A percentile compares a stretch with the other conserved stretches of the same genome.
phyloP scores from a whole-genome alignment of 2,888 invertebrate species.

The Scelioninae gen. 1 region DNA sequence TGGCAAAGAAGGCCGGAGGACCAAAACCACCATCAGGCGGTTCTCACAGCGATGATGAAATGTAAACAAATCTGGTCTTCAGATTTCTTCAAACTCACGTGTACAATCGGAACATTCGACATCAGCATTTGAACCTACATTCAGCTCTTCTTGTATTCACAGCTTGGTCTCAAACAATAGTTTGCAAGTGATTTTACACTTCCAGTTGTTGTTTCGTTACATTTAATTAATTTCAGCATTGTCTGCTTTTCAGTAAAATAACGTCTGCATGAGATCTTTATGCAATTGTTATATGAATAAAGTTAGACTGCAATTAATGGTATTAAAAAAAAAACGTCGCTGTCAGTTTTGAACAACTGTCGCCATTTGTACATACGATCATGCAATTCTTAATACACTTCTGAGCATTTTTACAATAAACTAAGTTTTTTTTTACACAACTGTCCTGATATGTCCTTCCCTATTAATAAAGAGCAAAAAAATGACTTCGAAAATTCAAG shows the following conservation, averaged over 20 bases:
- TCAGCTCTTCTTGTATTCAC: background rate
- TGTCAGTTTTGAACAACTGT: constrained; percentile 15
- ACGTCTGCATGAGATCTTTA: too few species aligned
- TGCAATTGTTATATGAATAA: too few species aligned
- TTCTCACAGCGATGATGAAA: constrained; percentile 88
- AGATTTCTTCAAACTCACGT: background rate
- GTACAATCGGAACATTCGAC: constrained; percentile 3
- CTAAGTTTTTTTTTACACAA: constrained; percentile 22
- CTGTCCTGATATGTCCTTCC: too few species aligned
- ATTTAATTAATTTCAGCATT: constrained; percentile 1
- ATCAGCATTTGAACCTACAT: constrained; percentile 9
- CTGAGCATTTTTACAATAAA: constrained; percentile 40
- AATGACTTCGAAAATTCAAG: too few species aligned
- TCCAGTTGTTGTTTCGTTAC: constrained; percentile 1
- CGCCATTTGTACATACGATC: constrained; percentile 38
- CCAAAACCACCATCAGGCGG: constrained; percentile 91
- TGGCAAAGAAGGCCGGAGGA: constrained; percentile 98
- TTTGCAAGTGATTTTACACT: background rate
- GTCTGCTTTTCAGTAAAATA: too few species aligned
- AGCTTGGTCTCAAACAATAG: constrained; percentile 3
- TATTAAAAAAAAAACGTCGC: constrained; percentile 13
- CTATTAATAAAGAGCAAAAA: too few species aligned
- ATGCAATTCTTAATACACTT: constrained; percentile 15
- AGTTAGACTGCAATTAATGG: constrained; percentile 17
- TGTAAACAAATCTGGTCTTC: constrained; percentile 61